Conservation (phyloP, 2,113 vertebrate genomes). For the Paralichthys olivaceus region DNA sequence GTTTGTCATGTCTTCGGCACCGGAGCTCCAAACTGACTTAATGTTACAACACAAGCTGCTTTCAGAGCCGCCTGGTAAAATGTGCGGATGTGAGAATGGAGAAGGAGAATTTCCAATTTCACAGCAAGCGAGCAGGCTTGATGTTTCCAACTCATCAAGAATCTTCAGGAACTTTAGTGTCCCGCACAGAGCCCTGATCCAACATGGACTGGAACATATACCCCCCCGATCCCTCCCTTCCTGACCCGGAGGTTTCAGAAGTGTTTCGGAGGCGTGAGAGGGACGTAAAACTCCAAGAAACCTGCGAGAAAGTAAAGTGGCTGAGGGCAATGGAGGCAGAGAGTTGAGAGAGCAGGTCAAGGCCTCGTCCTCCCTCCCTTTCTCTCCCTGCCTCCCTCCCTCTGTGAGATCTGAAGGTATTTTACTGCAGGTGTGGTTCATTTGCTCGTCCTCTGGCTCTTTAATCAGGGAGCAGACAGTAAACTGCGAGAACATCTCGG, state of each 20-base stretch:
- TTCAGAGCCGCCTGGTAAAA: too few relatives aligned
- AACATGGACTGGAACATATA: neutral
- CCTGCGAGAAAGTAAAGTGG: conserved; percentile 43
- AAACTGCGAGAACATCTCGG: conserved; percentile 20
- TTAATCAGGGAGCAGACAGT: conserved; percentile 8
- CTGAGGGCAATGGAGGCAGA: neutral
- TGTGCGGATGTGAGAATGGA: too few relatives aligned
- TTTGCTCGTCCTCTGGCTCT: conserved; percentile 13
- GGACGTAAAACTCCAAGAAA: conserved; percentile 25
- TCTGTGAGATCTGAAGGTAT: neutral
- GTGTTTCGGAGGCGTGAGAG: conserved; percentile 25
- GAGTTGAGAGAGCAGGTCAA: conserved; percentile 23
- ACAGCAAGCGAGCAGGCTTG: too few relatives aligned
- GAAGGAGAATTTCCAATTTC: too few relatives aligned
- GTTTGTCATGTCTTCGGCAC: too few relatives aligned
- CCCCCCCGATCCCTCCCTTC: neutral
- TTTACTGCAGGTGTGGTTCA: conserved; percentile 47
- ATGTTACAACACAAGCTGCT: too few relatives aligned
- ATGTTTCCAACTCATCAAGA: too few relatives aligned
- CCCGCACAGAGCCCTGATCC: neutral
- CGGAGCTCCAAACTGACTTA: too few relatives aligned
- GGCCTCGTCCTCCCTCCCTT: neutral
- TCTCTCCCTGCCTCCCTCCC: neutral
- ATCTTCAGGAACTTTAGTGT: too few relatives aligned
- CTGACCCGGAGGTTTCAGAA: neutral